Evolutionary conservation across 2,888 invertebrate genomes (phyloP).

Genomic region (Gandaritis pyraliata): DNA sequence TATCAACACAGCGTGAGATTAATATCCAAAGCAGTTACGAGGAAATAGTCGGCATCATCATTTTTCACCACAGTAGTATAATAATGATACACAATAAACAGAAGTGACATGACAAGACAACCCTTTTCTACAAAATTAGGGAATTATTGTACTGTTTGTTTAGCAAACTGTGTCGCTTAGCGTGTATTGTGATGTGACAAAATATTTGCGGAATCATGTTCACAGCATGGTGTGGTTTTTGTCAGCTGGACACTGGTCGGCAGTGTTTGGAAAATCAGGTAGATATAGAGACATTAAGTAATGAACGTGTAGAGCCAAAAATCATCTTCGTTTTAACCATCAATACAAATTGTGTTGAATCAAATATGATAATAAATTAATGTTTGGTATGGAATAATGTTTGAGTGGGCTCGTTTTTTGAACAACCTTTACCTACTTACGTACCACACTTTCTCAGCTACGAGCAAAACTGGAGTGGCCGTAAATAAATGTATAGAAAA

Average conservation of each 20-base stretch:
- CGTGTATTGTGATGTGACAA: constrained; percentile 60
- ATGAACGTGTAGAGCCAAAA: too few species aligned
- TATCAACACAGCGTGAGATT: constrained; percentile 24
- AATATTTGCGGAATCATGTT: constrained; percentile 62
- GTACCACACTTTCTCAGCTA: too few species aligned
- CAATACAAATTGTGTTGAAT: too few species aligned
- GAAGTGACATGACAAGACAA: constrained; percentile 52
- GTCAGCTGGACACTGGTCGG: constrained; percentile 2
- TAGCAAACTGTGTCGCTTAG: constrained; percentile 57
- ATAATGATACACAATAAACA: constrained; percentile 37
- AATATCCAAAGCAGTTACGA: constrained; percentile 28
- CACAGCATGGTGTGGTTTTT: constrained; percentile 56
- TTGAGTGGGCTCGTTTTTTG: too few species aligned
- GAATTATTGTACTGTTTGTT: constrained; percentile 55
- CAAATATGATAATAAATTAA: too few species aligned
- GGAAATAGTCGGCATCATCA: constrained; percentile 42
- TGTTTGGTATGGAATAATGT: too few species aligned
- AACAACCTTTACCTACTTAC: too few species aligned
- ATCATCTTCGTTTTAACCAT: too few species aligned
- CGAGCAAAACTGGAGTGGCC: too few species aligned
- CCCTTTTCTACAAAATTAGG: constrained; percentile 54
- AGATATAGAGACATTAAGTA: constrained; percentile 11
- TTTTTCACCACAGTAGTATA: constrained; percentile 48
- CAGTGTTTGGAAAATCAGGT: constrained; percentile 16
- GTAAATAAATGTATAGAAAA: neutral